Conservation (phyloP, 2,797 vertebrate species). For the Phrynocephalus vlangalii region DNA sequence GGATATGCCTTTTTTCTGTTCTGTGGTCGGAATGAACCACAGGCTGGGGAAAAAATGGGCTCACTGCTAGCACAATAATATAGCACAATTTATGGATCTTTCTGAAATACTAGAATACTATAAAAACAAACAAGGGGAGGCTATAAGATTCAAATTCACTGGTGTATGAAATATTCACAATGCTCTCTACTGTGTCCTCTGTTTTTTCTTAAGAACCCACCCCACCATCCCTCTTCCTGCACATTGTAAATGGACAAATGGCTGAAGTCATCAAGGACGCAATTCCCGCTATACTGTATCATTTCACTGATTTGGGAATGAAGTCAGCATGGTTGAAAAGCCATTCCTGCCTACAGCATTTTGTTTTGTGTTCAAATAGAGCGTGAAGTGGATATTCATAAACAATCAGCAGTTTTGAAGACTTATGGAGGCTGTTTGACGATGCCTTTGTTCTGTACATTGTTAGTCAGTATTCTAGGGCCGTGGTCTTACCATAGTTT, state of each 20-base stretch:
- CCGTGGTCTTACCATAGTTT: too few relatives aligned
- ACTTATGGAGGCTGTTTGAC: not conserved
- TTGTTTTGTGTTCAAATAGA: not conserved
- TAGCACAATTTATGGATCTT: conserved; percentile 54
- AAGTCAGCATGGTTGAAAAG: not conserved
- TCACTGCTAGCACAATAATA: conserved; percentile 26
- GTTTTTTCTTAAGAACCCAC: conserved; percentile 20
- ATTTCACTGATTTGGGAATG: not conserved
- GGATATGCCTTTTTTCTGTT: conserved; percentile 46
- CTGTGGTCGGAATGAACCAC: conserved; percentile 51
- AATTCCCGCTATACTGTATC: not conserved
- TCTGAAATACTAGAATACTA: conserved; percentile 54
- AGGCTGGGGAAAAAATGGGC: not conserved
- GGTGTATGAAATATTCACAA: conserved; percentile 34
- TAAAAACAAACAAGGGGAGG: conserved; percentile 52
- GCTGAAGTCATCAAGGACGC: conserved; percentile 10
- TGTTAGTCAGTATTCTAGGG: not conserved
- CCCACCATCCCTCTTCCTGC: not conserved
- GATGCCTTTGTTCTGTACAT: not conserved
- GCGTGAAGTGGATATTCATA: not conserved
- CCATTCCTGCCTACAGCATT: not conserved
- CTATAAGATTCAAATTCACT: conserved; percentile 33
- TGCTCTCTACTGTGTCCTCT: conserved; percentile 37
- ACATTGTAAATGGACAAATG: not conserved
- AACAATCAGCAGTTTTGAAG: not conserved